Conservation (phyloP, 1,140 invertebrate species). For the Antheraea pernyi region DNA sequence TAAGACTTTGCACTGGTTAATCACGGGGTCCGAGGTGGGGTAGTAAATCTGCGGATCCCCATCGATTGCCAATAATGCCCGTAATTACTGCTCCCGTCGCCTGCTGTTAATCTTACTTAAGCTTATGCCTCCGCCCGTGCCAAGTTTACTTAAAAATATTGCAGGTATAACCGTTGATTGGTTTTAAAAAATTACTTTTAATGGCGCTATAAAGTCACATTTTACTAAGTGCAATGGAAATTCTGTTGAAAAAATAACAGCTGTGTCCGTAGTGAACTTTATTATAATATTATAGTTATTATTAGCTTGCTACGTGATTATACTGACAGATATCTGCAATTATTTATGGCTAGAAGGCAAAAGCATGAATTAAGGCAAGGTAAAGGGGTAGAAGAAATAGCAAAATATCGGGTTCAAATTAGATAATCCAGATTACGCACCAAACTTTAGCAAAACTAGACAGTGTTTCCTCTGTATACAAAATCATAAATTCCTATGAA, state of each 20-base stretch:
- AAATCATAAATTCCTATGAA: no score
- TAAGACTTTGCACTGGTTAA: conserved; percentile 13
- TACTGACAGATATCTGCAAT: no score
- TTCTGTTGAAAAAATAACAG: not conserved
- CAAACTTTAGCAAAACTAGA: no score
- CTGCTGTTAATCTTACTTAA: conserved; percentile 50
- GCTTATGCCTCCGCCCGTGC: conserved; percentile 39
- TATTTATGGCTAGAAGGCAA: no score
- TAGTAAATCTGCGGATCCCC: conserved; percentile 37
- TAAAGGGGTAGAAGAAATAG: no score
- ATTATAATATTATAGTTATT: no score
- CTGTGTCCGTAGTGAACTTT: no score
- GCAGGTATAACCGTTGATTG: not conserved
- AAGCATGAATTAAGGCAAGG: no score
- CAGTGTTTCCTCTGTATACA: no score
- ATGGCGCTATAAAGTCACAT: conserved; percentile 15
- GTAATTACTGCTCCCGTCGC: conserved; percentile 40
- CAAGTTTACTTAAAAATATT: conserved; percentile 45
- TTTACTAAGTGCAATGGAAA: not conserved
- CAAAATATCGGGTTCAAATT: no score
- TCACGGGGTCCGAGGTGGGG: conserved; percentile 11
- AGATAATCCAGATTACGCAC: no score
- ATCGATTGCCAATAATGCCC: conserved; percentile 44
- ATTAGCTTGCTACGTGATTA: no score
- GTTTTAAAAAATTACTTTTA: conserved; percentile 29